phyloP scores from a whole-genome alignment of 2,888 invertebrate species.

The Hololepta plana region DNA sequence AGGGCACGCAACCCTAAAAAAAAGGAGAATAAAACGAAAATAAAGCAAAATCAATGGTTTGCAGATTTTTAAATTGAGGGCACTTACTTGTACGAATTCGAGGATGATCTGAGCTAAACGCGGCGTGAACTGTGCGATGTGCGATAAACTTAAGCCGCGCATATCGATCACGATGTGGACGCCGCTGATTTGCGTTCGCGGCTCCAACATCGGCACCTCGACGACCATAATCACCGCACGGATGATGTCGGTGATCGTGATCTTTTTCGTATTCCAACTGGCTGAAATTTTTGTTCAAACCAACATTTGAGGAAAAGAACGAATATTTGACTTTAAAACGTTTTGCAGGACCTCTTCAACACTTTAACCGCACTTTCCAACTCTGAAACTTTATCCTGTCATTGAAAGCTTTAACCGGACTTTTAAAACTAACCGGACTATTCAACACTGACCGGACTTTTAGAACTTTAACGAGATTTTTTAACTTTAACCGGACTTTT shows the following conservation, averaged over 20 bases:
- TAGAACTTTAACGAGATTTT: no score
- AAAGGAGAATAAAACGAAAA: constrained; percentile 7
- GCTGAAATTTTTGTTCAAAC: no score
- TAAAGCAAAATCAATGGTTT: not conserved
- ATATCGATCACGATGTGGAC: constrained; percentile 57
- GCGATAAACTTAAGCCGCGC: constrained; percentile 52
- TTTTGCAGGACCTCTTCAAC: no score
- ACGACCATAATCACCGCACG: constrained; percentile 49
- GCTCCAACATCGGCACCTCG: constrained; percentile 62
- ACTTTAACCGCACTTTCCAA: no score
- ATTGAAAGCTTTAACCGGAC: no score
- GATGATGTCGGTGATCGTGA: constrained; percentile 47
- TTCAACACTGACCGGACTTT: no score
- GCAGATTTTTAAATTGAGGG: not conserved
- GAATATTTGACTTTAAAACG: no score
- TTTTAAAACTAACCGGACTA: no score
- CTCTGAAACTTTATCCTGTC: no score
- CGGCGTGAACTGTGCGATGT: constrained; percentile 60
- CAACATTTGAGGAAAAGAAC: no score
- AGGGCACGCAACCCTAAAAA: constrained; percentile 61
- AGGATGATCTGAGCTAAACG: constrained; percentile 52
- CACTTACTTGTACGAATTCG: constrained; percentile 48
- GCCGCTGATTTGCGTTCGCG: constrained; percentile 59
- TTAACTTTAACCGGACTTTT: no score
- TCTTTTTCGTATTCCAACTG: constrained; percentile 58